phyloP scores from a whole-genome alignment of 2,113 vertebrate genomes.

The Sakesphorus luctuosus region DNA sequence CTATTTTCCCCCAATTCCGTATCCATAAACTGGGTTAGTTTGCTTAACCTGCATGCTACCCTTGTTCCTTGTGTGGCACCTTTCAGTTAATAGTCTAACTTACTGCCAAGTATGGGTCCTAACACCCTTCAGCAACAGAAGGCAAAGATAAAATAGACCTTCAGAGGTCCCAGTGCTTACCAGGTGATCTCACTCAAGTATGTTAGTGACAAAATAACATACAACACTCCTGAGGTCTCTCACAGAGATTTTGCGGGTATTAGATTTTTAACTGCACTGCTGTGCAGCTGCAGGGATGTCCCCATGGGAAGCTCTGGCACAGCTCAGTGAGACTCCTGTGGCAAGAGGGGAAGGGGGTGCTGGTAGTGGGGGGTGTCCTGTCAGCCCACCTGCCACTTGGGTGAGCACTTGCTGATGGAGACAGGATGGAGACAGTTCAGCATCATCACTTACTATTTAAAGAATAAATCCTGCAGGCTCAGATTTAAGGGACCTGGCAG shows the following conservation, averaged over 20 bases:
- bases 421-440: background rate
- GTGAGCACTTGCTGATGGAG: background rate
- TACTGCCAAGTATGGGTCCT: background rate
- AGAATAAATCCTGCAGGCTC: background rate
- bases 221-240: background rate
- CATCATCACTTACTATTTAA: background rate
- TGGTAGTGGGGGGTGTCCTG: background rate
- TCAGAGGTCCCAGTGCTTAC: background rate
- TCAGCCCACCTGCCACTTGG: fast-evolving
- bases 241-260: background rate
- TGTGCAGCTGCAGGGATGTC: fast-evolving
- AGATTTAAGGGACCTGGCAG: background rate
- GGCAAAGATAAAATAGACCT: background rate
- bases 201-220: background rate
- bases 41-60: background rate
- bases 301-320: fast-evolving
- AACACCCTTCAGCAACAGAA: background rate
- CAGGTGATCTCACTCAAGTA: background rate
- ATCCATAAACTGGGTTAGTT: background rate
- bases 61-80: background rate
- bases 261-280: background rate
- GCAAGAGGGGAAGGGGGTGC: background rate
- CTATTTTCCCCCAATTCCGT: background rate
- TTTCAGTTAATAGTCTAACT: background rate
- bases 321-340: background rate